Percentiles rank a stretch among this genome's conserved stretches.
phyloP scores from a whole-genome alignment of 2,113 vertebrate species.

The Nothocercus nigrocapillus region DNA sequence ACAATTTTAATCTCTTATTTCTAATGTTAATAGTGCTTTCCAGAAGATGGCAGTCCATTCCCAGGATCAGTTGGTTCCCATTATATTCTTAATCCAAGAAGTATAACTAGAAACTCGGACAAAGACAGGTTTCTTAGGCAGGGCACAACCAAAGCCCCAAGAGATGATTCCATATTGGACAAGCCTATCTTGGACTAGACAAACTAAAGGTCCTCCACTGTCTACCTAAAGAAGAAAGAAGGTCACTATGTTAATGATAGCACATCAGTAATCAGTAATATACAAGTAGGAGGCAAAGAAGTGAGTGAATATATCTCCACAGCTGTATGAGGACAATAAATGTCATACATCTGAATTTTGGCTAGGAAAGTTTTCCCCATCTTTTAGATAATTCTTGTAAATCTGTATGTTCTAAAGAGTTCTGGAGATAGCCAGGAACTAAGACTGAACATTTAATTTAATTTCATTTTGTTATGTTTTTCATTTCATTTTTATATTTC shows the following conservation, averaged over 20 bases:
- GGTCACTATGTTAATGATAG: background rate
- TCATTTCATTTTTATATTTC: background rate
- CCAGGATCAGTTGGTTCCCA: constrained; percentile 38
- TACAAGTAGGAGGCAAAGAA: background rate
- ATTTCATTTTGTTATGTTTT: background rate
- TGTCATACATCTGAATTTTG: background rate
- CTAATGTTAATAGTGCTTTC: background rate
- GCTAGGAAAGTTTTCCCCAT: background rate
- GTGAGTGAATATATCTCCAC: background rate
- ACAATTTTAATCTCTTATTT: background rate
- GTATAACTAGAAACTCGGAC: constrained; percentile 81
- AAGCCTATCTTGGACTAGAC: constrained; percentile 77
- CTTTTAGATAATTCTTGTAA: background rate
- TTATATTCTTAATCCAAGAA: constrained; percentile 74
- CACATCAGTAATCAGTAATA: background rate
- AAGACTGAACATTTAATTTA: background rate
- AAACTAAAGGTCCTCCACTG: constrained; percentile 83
- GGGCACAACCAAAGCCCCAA: constrained; percentile 83
- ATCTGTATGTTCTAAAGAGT: background rate
- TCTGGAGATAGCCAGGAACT: background rate
- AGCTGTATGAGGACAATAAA: background rate
- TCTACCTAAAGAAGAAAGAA: constrained; percentile 74
- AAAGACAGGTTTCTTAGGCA: constrained; percentile 85
- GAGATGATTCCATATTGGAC: constrained; percentile 84
- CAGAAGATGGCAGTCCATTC: background rate